These are phyloP conservation scores for Notolepis coatsorum DNA, from an alignment of 2,797 vertebrate species.

Conservation along the genomic window DNA sequence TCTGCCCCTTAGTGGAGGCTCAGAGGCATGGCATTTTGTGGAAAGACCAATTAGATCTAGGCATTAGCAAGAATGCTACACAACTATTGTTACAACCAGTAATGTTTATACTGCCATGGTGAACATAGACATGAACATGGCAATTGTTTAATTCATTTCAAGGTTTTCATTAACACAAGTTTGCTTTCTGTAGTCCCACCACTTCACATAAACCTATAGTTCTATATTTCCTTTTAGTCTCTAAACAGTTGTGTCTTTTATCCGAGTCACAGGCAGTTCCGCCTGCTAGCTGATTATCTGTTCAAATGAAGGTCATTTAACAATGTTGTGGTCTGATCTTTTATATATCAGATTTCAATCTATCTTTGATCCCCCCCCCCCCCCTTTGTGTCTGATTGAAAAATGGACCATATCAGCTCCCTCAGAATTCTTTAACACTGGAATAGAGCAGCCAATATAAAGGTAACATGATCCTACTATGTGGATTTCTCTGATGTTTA, in stretches of 20 bases:
- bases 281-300: slow-evolving; percentile 5
- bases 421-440: slow-evolving; percentile 6
- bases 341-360: slow-evolving; percentile 25
- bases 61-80: no score
- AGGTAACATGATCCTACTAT: slow-evolving; percentile 37
- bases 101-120: no score
- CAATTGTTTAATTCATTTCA: background rate
- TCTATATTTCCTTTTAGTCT: no score
- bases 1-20: no score
- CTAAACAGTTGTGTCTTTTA: slow-evolving; percentile 42
- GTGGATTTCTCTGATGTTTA: slow-evolving; percentile 8
- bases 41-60: no score
- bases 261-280: slow-evolving; percentile 23
- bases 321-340: slow-evolving; percentile 18
- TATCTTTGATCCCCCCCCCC: slow-evolving; percentile 12
- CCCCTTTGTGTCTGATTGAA: slow-evolving; percentile 14
- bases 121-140: no score
- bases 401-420: slow-evolving; percentile 20
- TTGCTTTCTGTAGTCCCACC: background rate
- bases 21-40: no score
- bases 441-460: slow-evolving; percentile 34
- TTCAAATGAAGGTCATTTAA: slow-evolving; percentile 35
- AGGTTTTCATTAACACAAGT: background rate
- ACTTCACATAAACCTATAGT: background rate
- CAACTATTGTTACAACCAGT: no score